Evolutionary conservation across 1,140 invertebrate species (phyloP).

Genomic region (Saccostrea echinata): DNA sequence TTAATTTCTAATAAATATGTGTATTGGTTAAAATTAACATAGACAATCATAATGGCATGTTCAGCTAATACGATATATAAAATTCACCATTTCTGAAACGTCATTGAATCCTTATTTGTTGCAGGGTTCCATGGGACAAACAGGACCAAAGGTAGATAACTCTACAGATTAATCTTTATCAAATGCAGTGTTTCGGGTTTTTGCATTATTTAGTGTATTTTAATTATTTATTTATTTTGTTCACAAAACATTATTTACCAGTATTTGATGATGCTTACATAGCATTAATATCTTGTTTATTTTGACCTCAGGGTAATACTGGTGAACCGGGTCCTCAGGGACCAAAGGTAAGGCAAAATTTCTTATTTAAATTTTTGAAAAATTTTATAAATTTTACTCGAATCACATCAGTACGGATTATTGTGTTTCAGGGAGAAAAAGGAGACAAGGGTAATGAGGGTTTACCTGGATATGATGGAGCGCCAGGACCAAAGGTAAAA

Average conservation of each 20-base stretch:
- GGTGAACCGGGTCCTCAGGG: neutral
- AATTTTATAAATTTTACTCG: neutral
- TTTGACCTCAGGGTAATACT: neutral
- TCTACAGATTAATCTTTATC: neutral
- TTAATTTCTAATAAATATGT: too few species aligned
- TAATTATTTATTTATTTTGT: too few species aligned
- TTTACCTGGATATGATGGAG: conserved; percentile 67
- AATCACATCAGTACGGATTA: neutral
- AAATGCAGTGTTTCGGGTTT: too few species aligned
- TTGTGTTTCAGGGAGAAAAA: conserved; percentile 13
- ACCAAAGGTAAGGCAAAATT: neutral
- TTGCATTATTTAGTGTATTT: too few species aligned
- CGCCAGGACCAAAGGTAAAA: conserved; percentile 51
- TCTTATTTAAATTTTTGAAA: too few species aligned
- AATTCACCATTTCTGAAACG: neutral
- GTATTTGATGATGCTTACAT: too few species aligned
- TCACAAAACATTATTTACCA: too few species aligned
- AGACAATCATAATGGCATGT: neutral
- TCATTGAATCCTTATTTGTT: neutral
- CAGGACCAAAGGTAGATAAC: neutral
- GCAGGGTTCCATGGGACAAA: neutral
- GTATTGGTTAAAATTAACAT: too few species aligned
- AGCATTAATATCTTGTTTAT: too few species aligned
- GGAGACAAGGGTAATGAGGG: conserved; percentile 82
- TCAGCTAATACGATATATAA: neutral